phyloP scores from a whole-genome alignment of 2,888 invertebrate species.

The Tricholauxania praeusta region DNA sequence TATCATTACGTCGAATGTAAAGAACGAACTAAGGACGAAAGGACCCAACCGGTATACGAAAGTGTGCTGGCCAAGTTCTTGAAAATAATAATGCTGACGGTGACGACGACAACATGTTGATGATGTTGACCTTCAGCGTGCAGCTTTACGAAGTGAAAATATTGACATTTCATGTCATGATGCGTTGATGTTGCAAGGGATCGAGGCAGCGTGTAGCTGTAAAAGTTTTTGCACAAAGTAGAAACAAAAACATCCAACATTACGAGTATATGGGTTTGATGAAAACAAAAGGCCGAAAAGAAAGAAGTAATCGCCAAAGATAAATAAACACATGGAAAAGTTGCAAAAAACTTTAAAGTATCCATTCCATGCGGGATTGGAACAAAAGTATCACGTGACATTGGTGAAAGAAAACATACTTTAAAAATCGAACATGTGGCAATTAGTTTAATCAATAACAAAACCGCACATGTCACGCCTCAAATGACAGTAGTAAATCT shows the following conservation, averaged over 20 bases:
- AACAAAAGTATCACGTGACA: constrained; percentile 25
- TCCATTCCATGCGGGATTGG: neutral
- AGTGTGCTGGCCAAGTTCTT: neutral
- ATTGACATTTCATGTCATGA: constrained; percentile 58
- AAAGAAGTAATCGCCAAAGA: constrained; percentile 22
- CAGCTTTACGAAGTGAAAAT: constrained; percentile 47
- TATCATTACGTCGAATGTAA: constrained; percentile 59
- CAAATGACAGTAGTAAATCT: constrained; percentile 33
- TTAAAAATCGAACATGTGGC: constrained; percentile 49
- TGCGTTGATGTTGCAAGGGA: neutral
- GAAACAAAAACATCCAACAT: neutral
- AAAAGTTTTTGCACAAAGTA: neutral
- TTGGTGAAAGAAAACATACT: constrained; percentile 7
- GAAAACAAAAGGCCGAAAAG: constrained; percentile 9
- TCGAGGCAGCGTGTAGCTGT: neutral
- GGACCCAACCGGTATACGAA: neutral
- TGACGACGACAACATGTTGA: constrained; percentile 41
- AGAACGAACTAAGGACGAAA: constrained; percentile 13
- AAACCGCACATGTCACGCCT: constrained; percentile 51
- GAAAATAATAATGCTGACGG: neutral
- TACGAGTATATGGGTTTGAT: neutral
- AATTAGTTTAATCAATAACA: constrained; percentile 58
- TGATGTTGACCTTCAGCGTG: constrained; percentile 48
- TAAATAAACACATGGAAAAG: constrained; percentile 11
- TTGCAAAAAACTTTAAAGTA: neutral